Conservation (phyloP, 2,113 vertebrate genomes). For the Daubentonia madagascariensis region DNA sequence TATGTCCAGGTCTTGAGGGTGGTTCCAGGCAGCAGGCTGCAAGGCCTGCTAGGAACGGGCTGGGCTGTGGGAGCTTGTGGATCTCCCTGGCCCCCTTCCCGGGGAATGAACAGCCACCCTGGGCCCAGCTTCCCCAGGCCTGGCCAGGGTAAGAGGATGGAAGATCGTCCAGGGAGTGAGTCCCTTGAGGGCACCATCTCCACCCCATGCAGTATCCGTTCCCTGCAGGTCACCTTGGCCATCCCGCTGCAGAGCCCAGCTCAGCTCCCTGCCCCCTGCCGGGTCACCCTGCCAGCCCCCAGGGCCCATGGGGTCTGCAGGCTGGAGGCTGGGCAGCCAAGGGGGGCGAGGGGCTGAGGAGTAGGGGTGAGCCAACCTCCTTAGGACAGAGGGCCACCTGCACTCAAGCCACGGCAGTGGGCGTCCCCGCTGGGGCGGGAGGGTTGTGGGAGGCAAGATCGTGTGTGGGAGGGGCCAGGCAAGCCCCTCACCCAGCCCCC, state of each 20-base stretch:
- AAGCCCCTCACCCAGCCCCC: fast-evolving
- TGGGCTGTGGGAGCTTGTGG: neutral
- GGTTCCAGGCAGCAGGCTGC: neutral
- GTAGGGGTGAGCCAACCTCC: fast-evolving
- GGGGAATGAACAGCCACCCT: neutral
- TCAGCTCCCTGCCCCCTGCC: neutral
- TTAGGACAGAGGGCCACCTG: neutral
- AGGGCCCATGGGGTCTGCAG: neutral
- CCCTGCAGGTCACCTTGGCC: too few relatives aligned
- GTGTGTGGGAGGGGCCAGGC: neutral
- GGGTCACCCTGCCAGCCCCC: neutral
- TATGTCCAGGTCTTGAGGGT: neutral
- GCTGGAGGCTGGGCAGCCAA: too few relatives aligned
- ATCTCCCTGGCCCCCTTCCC: neutral
- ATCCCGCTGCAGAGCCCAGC: neutral
- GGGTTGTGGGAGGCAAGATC: neutral
- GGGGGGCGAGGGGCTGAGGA: neutral
- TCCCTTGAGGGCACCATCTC: neutral
- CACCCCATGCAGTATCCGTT: neutral
- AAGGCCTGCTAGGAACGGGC: neutral
- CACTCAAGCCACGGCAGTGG: neutral
- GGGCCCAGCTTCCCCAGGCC: neutral
- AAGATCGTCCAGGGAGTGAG: neutral
- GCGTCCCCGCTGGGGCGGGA: neutral
- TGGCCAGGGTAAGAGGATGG: neutral